Base-by-base conservation (phyloP, 1,140 invertebrate genomes). In the Euwallacea similis region DNA sequence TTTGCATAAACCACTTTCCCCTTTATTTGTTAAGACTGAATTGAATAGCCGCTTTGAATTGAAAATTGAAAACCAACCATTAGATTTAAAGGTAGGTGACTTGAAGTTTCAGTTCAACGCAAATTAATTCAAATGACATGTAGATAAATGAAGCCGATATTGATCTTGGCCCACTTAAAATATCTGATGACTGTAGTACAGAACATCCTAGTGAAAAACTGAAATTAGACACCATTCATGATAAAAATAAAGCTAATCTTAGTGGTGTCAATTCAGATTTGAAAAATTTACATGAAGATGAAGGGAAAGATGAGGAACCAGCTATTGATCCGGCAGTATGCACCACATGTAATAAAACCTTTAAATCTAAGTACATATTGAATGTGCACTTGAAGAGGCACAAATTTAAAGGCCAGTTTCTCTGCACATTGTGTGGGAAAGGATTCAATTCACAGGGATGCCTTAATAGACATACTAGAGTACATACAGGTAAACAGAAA, bases 371-470 rank as follows among this genome's bases (percentile, higher is more conserved):
- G 72, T 75, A 78, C 54, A 75, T 75, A 42, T 64, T 93, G 6
- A 92, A 91, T 78, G 93, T 92, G 53, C 91, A 92, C 72, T 85
- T 88, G 71, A 84, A 89, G 53, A 86, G 86, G 15, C 91, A 92
- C 74, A 89, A 88, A 16, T 87, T 87, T 66, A 82, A 82, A 75
- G 92, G 92, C 76, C 90, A 90, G n/a, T 84, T 82, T 64, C 75
- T 80, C 67, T 84, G 82, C 71, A 81, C 81, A 72, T 66, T 83
- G 13, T 84, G 82, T 80, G 85, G 85, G 50, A 93, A 93, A 81
- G 81, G 88, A 6, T 91, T 92, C 81, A 77, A 76, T 73, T 75
- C 76, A 3, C 70, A 76, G 61, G 74, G 75, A 2, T 77, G 77
- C 58, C 64, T 79, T 41, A 77, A 61, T 7, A 67, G 77, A 41